Evolutionary conservation across 2,113 vertebrate species (phyloP).

Genomic region (Hypanus sabinus): DNA sequence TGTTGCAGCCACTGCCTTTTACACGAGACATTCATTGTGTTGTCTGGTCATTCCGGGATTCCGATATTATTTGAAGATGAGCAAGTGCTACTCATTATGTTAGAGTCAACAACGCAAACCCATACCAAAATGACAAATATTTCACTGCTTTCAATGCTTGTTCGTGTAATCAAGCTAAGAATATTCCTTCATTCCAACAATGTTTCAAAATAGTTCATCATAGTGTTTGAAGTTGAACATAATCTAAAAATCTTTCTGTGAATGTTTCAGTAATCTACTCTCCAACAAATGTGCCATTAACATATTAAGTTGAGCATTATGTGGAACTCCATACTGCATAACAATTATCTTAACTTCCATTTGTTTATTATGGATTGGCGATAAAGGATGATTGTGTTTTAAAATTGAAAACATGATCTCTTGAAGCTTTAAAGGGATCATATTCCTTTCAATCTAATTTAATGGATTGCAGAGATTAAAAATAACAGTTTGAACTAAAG

Average conservation of each 20-base stretch:
- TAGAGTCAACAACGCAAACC: too few relatives aligned
- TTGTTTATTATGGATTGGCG: neutral
- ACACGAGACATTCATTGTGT: neutral
- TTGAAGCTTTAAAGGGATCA: constrained; percentile 1
- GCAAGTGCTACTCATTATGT: neutral
- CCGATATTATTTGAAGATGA: neutral
- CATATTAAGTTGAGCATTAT: neutral
- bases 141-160: neutral
- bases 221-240: neutral
- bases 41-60: neutral
- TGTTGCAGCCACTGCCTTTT: neutral
- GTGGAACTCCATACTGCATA: neutral
- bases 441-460: neutral
- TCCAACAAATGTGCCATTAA: neutral
- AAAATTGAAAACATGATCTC: neutral
- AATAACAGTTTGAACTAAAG: neutral
- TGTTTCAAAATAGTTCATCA: neutral
- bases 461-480: constrained; percentile 3
- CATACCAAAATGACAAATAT: neutral
- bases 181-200: neutral
- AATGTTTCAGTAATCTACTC: neutral
- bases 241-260: neutral
- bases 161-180: neutral
- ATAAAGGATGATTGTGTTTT: neutral
- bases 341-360: neutral